Evolutionary conservation across 2,797 vertebrate genomes (phyloP), one percentile per base, ranked within the genome.

Genomic region (Amazona ochrocephala): DNA sequence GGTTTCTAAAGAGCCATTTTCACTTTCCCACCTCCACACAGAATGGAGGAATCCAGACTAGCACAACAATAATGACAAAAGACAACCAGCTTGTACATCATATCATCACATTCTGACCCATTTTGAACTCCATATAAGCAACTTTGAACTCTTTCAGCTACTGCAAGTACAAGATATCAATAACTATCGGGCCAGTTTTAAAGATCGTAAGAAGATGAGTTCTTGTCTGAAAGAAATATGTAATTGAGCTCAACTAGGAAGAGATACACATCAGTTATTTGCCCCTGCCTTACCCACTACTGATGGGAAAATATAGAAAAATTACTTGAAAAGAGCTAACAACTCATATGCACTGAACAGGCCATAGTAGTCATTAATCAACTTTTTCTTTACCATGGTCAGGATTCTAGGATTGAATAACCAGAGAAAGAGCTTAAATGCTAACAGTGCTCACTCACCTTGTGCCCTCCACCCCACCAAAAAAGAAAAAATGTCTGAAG

Each of bases 381-480:
- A 10, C 4, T 29, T 76, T 87, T 50, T 79, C 22, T 79, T 72
- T 72, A n/a, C 16, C 37, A 6, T 20, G 4, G 7, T 62, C 34
- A 70, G 34, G 26, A 81, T 73, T 23, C 24, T 60, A 44, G 9
- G 12, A 71, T 71, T 24, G 61, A 50, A 50, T 58, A 58, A 30
- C 4, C 3, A 47, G 41, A 71, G 26, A 60, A 87, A 77, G 13
- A 62, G 3, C 11, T 71, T 61, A 71, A 83, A 53, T 78, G 21
- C 19, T 64, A 45, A 32, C 2, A 61, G 24, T 41, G 2, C 1
- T 19, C 7, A 30, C 34, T 67, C 7, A 60, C 2, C 4, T 7
- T 56, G 12, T 9, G 44, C 1, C 2, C 26, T 7, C 2, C 1
- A 0, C 0, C 9, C 7, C 4, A 22, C 12, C 8, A 0, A 4